These are phyloP conservation scores for Protophormia terraenovae DNA, from an alignment of 2,888 invertebrate genomes.

Conservation along the genomic window DNA sequence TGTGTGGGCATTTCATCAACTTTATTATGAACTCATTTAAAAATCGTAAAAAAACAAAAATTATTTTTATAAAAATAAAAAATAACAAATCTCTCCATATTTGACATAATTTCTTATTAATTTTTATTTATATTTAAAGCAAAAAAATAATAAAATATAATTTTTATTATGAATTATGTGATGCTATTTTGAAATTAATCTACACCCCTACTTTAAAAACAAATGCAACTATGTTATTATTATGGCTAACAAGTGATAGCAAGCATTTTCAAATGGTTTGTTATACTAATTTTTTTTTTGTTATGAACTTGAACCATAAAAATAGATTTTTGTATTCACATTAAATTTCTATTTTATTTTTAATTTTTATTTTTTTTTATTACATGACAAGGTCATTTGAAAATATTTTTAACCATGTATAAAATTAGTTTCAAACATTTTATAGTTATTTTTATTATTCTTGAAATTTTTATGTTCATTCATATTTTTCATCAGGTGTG, in stretches of 20 bases:
- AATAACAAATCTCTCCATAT: slow-evolving; percentile 37
- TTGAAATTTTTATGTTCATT: not conserved
- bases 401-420: not conserved
- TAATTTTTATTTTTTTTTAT: slow-evolving; percentile 11
- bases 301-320: slow-evolving; percentile 38
- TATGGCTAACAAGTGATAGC: not conserved
- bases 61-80: slow-evolving; percentile 1
- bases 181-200: not conserved
- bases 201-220: not conserved
- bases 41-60: slow-evolving; percentile 15
- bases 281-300: not conserved
- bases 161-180: too few relatives aligned
- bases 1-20: slow-evolving; percentile 43
- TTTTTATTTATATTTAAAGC: not conserved
- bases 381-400: slow-evolving; percentile 33
- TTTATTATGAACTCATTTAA: slow-evolving; percentile 43
- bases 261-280: not conserved
- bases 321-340: not conserved
- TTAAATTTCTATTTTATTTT: too few relatives aligned
- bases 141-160: not conserved
- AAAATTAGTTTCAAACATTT: not conserved
- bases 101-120: slow-evolving; percentile 48
- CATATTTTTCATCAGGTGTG: too few relatives aligned
- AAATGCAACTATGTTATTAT: not conserved
- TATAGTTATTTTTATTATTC: not conserved